Evolutionary conservation across 2,113 vertebrate species (phyloP), one percentile per base, ranked within the genome.

Genomic region (Hypomesus transpacificus): DNA sequence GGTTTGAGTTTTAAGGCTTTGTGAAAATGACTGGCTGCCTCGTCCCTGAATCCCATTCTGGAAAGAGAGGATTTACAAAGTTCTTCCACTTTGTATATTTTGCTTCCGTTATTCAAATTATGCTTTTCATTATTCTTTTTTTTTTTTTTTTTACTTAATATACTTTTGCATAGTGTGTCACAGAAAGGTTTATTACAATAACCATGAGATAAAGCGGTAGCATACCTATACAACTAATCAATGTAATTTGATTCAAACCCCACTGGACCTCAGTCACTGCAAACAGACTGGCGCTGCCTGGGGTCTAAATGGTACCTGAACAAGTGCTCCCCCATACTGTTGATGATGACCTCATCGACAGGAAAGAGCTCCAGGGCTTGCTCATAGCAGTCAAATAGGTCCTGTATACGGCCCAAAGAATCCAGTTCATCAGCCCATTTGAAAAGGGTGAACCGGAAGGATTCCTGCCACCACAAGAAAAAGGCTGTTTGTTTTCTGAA

Each of bases 241-340:
- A 34, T 34, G 31, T 56, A 18, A 56, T 17, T 56, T 56, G 54
- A 18, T 56, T 56, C n/a, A 56, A 56, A 18, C 9, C 9, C 8
- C 9, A 11, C 8, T 34, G 11, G 39, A 46, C 39, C 39, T 46
- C 39, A 46, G 39, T 46, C 39, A 46, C 39, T 46, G 2, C 39
- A 8, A 46, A 46, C 9, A 46, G 39, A 46, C 39, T 46, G 39
- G 9, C 4, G 5, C 4, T 34, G 31, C 31, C 31, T 34, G 31
- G 9, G 39, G 39, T 46, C 8, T 13, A 13, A 46, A 46, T 46
- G 79, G 62, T 86, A 99, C 96, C 95, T 95, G 93, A 99, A 99
- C n/a, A 99, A 93, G 82, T 98, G 95, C 81, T 99, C 96, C 3
- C 97, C 97, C 96, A 98, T 96, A 81, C 96, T 98, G 82, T 98